Evolutionary conservation across 2,888 invertebrate genomes (phyloP).

Genomic region (Smittia sp.): DNA sequence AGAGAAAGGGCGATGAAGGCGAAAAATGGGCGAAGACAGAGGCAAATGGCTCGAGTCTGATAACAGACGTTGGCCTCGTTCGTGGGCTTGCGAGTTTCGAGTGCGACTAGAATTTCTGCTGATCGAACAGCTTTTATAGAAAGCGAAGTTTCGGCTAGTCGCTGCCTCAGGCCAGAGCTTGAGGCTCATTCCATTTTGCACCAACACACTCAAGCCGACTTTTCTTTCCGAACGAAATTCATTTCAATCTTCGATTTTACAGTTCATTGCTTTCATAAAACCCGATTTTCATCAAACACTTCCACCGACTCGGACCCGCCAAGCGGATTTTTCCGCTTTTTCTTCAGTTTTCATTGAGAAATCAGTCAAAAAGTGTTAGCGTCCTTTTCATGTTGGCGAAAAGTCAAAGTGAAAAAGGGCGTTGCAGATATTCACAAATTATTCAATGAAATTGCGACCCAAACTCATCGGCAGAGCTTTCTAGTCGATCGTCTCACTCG

Average conservation of each 20-base stretch:
- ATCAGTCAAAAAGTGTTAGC: slow-evolving; percentile 9
- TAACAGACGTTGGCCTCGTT: too few relatives aligned
- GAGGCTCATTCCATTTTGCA: too few relatives aligned
- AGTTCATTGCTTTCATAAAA: not conserved
- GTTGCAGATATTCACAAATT: not conserved
- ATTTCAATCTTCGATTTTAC: not conserved
- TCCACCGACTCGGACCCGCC: not conserved
- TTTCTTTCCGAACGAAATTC: not conserved
- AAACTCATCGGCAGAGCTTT: not conserved
- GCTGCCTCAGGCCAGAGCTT: too few relatives aligned
- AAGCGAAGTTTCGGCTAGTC: too few relatives aligned
- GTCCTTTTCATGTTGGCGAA: slow-evolving; percentile 35
- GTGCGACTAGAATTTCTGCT: too few relatives aligned
- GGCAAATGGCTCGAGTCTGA: not conserved
- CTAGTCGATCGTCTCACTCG: not conserved
- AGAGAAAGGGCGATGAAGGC: not conserved
- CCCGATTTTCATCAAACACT: not conserved
- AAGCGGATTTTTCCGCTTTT: not conserved
- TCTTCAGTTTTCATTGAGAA: slow-evolving; percentile 24
- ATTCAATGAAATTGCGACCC: not conserved
- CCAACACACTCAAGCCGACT: not conserved
- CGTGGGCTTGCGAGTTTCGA: too few relatives aligned
- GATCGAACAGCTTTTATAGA: too few relatives aligned
- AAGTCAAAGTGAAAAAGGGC: slow-evolving; percentile 24
- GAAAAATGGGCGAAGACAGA: not conserved